phyloP scores from a whole-genome alignment of 2,113 vertebrate genomes.

The Channa maculata region DNA sequence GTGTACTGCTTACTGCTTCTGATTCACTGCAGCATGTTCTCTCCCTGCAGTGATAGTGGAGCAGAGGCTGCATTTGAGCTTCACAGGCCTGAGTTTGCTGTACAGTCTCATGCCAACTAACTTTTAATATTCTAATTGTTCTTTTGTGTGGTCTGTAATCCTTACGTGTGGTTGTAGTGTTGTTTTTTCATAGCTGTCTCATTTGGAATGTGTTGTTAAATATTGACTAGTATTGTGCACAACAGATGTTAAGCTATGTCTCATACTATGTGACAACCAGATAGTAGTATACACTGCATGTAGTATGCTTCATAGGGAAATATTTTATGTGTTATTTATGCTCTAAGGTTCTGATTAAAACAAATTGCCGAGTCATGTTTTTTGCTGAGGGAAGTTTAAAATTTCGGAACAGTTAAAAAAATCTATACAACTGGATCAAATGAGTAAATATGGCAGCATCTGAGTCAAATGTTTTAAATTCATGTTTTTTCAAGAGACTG shows the following conservation, averaged over 20 bases:
- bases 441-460: background rate
- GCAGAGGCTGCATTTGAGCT: conserved; percentile 44
- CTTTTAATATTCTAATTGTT: conserved; percentile 1
- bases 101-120: background rate
- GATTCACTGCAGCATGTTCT: conserved; percentile 60
- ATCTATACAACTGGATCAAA: background rate
- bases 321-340: conserved; percentile 25
- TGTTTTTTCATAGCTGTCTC: conserved; percentile 11
- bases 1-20: conserved; percentile 40
- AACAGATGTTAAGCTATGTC: too few species aligned
- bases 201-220: conserved; percentile 19
- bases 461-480: background rate
- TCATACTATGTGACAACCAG: too few species aligned
- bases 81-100: conserved; percentile 34
- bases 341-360: conserved; percentile 1
- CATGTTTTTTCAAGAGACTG: background rate
- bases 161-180: conserved; percentile 25
- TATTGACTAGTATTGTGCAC: conserved; percentile 9
- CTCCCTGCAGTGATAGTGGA: conserved; percentile 50
- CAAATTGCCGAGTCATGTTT: background rate
- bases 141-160: conserved; percentile 20
- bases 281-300: too few species aligned
- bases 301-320: background rate
- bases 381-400: background rate
- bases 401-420: background rate